Evolutionary conservation across 2,797 vertebrate species (phyloP), one percentile per base, ranked within the genome.

Genomic region (Glossophaga mutica): DNA sequence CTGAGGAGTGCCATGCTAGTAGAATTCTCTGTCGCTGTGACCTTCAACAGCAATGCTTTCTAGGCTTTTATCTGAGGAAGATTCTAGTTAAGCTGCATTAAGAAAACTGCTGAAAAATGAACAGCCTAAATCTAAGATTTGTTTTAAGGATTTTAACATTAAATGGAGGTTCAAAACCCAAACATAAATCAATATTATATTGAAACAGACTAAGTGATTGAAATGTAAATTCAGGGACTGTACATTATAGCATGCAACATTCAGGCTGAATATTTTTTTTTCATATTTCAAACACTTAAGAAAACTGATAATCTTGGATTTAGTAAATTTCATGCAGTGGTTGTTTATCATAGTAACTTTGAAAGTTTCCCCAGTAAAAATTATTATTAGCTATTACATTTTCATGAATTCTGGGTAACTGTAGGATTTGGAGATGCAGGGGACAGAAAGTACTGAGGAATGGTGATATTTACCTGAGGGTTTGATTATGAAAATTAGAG

Each of bases 401-500:
- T 94, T 81, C 79, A 48, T 96, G 78, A 93, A 86, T 97, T 98
- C 96, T 65, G n/a, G 55, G 34, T 70, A 97, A 94, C 32, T 82
- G 4, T 88, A 78, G 65, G 92, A 85, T 65, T 96, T 68, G 29
- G 59, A 96, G 97, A 95, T 59, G 18, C 22, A 82, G 57, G 87
- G 26, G 10, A 42, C 22, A 87, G 37, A 62, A 85, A 79, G 62
- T 95, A 93, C 89, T 88, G 92, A 93, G 84, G 44, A 94, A 84
- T 74, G n/a, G 48, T 10, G 5, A 1, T 96, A 42, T 94, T 97
- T 95, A 95, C 91, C 94, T 95, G 46, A 88, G 65, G 74, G 48
- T 55, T 94, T 97, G 96, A 65, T 96, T 97, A 88, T 96, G 94
- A 95, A 87, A 93, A 96, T 94, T 96, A 71, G 50, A 86, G 18